phyloP scores from a whole-genome alignment of 2,797 vertebrate genomes.

The Peromyscus melanophrys region DNA sequence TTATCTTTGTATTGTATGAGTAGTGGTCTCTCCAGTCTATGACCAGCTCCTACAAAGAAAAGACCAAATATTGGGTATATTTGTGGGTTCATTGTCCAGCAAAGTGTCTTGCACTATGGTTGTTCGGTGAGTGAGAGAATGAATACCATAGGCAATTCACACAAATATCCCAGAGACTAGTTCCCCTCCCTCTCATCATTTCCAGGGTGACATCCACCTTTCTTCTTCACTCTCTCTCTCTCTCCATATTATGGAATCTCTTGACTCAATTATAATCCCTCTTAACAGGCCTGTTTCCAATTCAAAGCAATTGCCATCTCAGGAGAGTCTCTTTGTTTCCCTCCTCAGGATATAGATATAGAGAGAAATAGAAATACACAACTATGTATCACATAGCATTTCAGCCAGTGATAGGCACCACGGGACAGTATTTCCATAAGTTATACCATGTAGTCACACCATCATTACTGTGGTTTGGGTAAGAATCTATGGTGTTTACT shows the following conservation, averaged over 20 bases:
- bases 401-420: too few species aligned
- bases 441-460: too few species aligned
- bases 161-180: background rate
- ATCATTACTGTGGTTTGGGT: background rate
- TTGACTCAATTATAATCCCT: background rate
- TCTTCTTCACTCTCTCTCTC: background rate
- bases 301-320: background rate
- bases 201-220: background rate
- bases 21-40: background rate
- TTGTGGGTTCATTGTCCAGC: background rate
- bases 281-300: background rate
- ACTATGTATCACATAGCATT: background rate
- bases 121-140: background rate
- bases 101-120: background rate
- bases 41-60: background rate
- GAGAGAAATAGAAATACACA: background rate
- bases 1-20: background rate
- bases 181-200: background rate
- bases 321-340: background rate
- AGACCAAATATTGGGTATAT: background rate
- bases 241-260: background rate
- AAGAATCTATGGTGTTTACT: background rate
- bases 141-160: background rate
- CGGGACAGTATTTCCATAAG: background rate
- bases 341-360: background rate